Evolutionary conservation across 1,140 invertebrate species (phyloP).

Genomic region (Brachionus calyciflorus): DNA sequence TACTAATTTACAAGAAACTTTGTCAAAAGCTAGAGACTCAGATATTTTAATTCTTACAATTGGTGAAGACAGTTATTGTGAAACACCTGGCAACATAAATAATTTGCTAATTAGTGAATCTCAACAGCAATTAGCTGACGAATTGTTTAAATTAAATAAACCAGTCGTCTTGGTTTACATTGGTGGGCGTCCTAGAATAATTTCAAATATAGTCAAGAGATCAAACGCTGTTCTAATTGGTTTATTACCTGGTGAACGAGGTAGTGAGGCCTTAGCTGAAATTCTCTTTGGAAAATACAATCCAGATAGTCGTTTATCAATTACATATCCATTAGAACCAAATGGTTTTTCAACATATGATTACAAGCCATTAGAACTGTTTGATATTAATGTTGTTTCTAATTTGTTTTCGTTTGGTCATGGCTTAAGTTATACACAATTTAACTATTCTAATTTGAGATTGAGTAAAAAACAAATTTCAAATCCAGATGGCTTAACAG

Average conservation of each 20-base stretch:
- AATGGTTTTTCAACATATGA: conserved; percentile 6
- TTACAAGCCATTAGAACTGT: not conserved
- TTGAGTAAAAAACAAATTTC: not conserved
- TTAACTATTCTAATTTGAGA: not conserved
- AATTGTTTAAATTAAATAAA: not conserved
- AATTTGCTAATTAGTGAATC: not conserved
- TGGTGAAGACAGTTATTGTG: conserved; percentile 11
- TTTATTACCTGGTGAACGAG: conserved; percentile 6
- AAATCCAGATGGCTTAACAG: not conserved
- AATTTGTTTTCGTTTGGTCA: not conserved
- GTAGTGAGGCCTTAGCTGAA: not conserved
- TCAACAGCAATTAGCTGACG: not conserved
- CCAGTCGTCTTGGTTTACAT: not conserved
- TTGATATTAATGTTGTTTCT: not conserved
- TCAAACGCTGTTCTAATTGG: not conserved
- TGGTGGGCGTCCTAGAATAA: conserved; percentile 17
- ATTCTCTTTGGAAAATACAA: conserved; percentile 3
- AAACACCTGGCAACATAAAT: conserved; percentile 3
- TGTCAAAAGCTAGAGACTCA: not conserved
- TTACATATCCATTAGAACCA: not conserved
- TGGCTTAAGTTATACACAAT: conserved; percentile 1
- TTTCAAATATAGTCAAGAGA: not conserved
- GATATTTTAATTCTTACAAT: not conserved
- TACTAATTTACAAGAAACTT: not conserved
- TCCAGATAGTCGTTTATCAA: not conserved